Evolutionary conservation across 2,888 invertebrate species (phyloP).

Genomic region (Sinopyrophorus schimmeli): DNA sequence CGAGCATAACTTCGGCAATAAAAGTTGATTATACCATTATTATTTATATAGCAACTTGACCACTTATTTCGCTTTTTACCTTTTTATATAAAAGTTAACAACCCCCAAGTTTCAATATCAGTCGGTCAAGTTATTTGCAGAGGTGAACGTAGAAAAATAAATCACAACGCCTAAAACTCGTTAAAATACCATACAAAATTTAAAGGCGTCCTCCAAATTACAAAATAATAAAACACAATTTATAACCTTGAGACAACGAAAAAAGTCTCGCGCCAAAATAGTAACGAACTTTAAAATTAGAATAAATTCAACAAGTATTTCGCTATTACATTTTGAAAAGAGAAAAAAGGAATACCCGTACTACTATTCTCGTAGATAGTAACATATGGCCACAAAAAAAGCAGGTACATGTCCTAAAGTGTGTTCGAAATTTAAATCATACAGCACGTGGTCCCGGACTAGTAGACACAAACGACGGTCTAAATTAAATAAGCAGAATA

Average conservation of each 20-base stretch:
- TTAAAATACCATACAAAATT: conserved; percentile 31
- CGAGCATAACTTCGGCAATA: too few relatives aligned
- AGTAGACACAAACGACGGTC: conserved; percentile 21
- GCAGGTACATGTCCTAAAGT: conserved; percentile 31
- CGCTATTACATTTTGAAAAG: too few relatives aligned
- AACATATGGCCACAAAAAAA: conserved; percentile 22
- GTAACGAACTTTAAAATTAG: conserved; percentile 26
- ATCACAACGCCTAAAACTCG: conserved; percentile 26
- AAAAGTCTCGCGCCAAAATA: conserved; percentile 26
- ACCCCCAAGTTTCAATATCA: conserved; percentile 19
- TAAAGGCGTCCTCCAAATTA: conserved; percentile 26
- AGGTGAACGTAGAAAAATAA: conserved; percentile 23
- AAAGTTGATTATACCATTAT: conserved; percentile 6
- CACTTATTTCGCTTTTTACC: neutral
- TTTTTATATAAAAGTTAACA: conserved; percentile 12
- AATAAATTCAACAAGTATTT: too few relatives aligned
- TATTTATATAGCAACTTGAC: conserved; percentile 1
- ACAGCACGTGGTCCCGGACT: conserved; percentile 28
- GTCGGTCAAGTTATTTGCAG: conserved; percentile 18
- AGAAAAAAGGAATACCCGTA: conserved; percentile 16
- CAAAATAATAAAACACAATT: conserved; percentile 25
- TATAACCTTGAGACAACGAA: conserved; percentile 29
- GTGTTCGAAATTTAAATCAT: conserved; percentile 31
- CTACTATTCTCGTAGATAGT: conserved; percentile 21
- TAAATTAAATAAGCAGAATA: conserved; percentile 24